Evolutionary conservation across 2,888 invertebrate genomes (phyloP), one percentile per base, ranked within the genome.

Genomic region (Poecilobothrus nobilitatus): DNA sequence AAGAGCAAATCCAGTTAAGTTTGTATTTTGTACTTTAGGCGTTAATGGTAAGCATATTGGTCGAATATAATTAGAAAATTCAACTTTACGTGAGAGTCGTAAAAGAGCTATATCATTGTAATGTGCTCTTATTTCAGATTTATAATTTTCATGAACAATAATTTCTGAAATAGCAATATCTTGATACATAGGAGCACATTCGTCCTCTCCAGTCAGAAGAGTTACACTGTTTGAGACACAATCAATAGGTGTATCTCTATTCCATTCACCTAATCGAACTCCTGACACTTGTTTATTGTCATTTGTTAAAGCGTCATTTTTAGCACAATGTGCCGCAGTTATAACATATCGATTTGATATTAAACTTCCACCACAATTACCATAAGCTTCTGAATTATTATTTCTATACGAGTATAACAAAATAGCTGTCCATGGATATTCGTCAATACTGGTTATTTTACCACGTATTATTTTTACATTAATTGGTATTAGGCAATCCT

Each of bases 21-120:
- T 76, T 67, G 79, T 76, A 1, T 71, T 76, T 22, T 77, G 74
- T 1, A 81, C 27, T 27, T 2, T 27, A 4, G 2, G 27, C 5
- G 72, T 27, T 27, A 27, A 5, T 4, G 88, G 88, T 33, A 89
- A 74, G 72, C 89, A 89, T 63, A 89, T 84, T 0, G 89, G 88
- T 63, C 82, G 80, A 20, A 87, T 74, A 72, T 78, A 87, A 74
- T 83, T 85, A 69, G 83, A 85, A 73, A 82, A 86, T 0, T 74
- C 34, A 0, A 88, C 87, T 15, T 84, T 77, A 1, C 78, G 76
- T 0, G 81, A 73, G 4, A 92, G 81, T 66, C 91, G 84, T 61
- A 92, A 75, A 20, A 92, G 79, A 0, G 90, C 92, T 65, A 92
- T 90, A 75, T 92, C 92, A 75, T 90, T 80, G 27, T 27, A 27